Evolutionary conservation across 2,113 vertebrate genomes (phyloP).

Genomic region (Casuarius casuarius): DNA sequence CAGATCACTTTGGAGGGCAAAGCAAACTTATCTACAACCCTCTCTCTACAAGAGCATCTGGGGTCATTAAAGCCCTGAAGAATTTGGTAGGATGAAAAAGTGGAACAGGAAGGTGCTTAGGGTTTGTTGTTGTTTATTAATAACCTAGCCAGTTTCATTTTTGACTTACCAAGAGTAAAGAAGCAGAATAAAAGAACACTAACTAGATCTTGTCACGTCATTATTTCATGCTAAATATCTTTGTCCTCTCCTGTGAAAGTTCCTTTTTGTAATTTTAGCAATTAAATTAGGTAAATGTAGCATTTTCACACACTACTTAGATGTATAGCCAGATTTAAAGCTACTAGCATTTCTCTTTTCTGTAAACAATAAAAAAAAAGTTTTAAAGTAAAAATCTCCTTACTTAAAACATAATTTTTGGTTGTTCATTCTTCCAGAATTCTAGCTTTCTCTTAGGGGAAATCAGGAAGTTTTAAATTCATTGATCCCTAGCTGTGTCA

Average conservation of each 20-base stretch:
- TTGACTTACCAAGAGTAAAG: neutral
- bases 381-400: constrained; percentile 18
- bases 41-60: neutral
- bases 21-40: neutral
- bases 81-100: neutral
- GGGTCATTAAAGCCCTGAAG: neutral
- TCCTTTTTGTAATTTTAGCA: neutral
- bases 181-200: neutral
- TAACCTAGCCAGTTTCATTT: neutral
- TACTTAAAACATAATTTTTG: constrained; percentile 13
- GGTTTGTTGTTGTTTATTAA: neutral
- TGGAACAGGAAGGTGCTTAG: neutral
- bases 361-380: neutral
- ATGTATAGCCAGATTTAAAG: neutral
- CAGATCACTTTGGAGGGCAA: neutral
- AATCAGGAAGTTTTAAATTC: constrained; percentile 48
- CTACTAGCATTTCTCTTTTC: neutral
- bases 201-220: neutral
- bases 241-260: neutral
- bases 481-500: constrained; percentile 10
- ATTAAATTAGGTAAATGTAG: neutral
- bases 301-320: neutral
- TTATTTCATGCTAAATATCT: neutral
- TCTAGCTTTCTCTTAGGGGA: constrained; percentile 19
- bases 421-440: constrained; percentile 35